Conservation (phyloP, 2,797 vertebrate species). For the Myotis pilosus region DNA sequence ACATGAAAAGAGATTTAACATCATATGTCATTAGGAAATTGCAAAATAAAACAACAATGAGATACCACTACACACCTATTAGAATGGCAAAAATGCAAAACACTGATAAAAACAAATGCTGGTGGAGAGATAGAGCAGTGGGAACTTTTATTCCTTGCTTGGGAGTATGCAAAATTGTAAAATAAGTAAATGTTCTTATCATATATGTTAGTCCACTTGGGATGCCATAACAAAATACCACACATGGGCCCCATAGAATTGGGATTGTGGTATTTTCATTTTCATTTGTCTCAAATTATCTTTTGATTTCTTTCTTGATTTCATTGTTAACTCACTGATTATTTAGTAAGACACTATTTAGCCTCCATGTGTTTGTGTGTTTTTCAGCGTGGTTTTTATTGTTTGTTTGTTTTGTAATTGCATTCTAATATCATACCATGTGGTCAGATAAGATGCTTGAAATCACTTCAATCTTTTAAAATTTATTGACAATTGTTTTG, state of each 20-base stretch:
- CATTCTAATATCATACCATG: neutral
- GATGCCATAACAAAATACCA: neutral
- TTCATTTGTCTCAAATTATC: neutral
- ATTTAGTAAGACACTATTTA: neutral
- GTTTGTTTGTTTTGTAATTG: neutral
- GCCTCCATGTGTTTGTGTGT: neutral
- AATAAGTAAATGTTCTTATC: neutral
- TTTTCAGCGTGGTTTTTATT: neutral
- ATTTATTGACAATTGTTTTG: neutral
- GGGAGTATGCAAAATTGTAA: neutral
- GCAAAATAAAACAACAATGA: neutral
- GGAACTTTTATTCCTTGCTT: neutral
- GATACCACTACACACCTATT: neutral
- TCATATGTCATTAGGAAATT: neutral
- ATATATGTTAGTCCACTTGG: neutral
- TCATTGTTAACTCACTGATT: neutral
- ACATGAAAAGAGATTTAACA: neutral
- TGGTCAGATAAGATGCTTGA: neutral
- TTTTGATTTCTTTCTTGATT: neutral
- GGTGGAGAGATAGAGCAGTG: neutral
- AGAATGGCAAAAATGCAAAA: neutral
- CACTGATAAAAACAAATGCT: neutral
- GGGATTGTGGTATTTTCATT: neutral
- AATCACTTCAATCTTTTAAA: neutral
- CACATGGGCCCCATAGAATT: neutral